phyloP scores from a whole-genome alignment of 2,797 vertebrate genomes.

The Alca torda region DNA sequence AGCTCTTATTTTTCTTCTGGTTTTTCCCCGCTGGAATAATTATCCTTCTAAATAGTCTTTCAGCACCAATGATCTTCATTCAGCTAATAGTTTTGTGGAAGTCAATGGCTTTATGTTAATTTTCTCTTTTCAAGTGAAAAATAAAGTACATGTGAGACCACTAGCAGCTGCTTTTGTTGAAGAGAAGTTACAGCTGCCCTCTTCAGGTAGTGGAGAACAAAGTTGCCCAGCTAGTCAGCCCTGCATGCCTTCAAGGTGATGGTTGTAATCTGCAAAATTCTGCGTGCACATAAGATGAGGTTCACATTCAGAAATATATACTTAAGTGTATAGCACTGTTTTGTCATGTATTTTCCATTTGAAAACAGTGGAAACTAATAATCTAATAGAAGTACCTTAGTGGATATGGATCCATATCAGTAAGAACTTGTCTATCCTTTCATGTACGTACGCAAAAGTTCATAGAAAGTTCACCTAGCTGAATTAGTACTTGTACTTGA shows the following conservation, averaged over 20 bases:
- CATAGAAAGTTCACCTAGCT: neutral
- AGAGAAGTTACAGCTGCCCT: neutral
- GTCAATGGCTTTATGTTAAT: neutral
- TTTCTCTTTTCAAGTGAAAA: neutral
- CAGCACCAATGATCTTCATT: neutral
- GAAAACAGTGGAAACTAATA: neutral
- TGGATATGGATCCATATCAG: neutral
- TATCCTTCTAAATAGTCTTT: neutral
- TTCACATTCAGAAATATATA: rapidly evolving
- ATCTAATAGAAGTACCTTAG: neutral
- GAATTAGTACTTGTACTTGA: neutral
- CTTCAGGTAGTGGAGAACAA: neutral
- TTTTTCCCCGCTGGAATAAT: neutral
- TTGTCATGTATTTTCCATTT: neutral
- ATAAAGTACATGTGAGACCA: neutral
- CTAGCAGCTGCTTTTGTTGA: neutral
- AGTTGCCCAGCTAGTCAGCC: neutral
- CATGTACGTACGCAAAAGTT: neutral
- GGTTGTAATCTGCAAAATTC: neutral
- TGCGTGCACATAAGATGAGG: neutral
- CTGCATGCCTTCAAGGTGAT: neutral
- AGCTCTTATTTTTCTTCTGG: neutral
- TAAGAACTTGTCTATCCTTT: neutral
- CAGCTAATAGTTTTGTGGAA: neutral
- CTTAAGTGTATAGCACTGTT: neutral